phyloP scores from a whole-genome alignment of 2,888 invertebrate species.

The Strigamia maritima region DNA sequence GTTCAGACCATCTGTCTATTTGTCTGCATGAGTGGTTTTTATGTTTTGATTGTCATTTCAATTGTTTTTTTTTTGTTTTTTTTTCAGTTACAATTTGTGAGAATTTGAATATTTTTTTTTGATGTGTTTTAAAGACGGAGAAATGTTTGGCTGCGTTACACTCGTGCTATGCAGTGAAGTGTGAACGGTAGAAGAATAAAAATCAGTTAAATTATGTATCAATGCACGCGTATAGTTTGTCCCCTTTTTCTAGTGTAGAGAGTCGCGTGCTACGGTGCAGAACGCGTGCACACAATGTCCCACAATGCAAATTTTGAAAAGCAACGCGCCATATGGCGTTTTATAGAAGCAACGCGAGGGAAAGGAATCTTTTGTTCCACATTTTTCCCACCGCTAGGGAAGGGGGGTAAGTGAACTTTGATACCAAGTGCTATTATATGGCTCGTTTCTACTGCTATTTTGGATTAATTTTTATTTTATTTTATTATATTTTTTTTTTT shows the following conservation, averaged over 20 bases:
- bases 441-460: not conserved
- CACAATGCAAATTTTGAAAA: conserved; percentile 4
- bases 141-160: too few relatives aligned
- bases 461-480: too few relatives aligned
- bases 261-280: not conserved
- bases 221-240: not conserved
- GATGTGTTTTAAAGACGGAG: too few relatives aligned
- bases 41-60: too few relatives aligned
- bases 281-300: conserved; percentile 4
- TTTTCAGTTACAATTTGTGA: too few relatives aligned
- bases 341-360: not conserved
- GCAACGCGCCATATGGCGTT: conserved; percentile 4
- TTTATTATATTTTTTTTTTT: too few relatives aligned
- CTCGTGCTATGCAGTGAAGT: too few relatives aligned
- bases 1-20: too few relatives aligned
- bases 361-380: not conserved
- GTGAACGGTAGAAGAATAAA: not conserved
- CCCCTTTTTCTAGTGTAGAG: not conserved
- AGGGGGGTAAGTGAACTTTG: not conserved
- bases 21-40: too few relatives aligned
- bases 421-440: not conserved
- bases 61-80: too few relatives aligned
- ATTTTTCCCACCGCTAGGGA: not conserved
- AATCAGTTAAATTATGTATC: not conserved
- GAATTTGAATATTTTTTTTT: not conserved